These are phyloP conservation scores for Hemicordylus capensis DNA, from an alignment of 2,113 vertebrate genomes.

Conservation along the genomic window DNA sequence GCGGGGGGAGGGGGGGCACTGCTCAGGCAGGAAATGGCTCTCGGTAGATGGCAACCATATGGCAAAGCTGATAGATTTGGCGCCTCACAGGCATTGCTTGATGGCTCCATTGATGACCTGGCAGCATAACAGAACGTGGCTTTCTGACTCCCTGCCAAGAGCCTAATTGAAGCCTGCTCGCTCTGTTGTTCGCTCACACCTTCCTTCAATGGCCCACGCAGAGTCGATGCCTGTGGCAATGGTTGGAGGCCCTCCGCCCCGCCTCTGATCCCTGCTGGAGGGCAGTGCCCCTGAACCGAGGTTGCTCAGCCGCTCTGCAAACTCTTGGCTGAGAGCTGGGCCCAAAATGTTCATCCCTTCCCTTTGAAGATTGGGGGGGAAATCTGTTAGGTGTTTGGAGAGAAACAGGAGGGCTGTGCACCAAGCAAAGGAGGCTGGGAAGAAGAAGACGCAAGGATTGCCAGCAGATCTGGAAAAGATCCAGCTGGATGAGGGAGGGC, in stretches of 20 bases:
- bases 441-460: conserved; percentile 53
- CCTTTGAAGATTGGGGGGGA: conserved; percentile 56
- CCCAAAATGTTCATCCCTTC: not conserved
- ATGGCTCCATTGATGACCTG: conserved; percentile 72
- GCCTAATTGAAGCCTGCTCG: conserved; percentile 46
- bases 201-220: conserved; percentile 42
- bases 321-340: not conserved
- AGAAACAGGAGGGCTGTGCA: conserved; percentile 54
- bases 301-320: not conserved
- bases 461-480: conserved; percentile 63
- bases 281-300: not conserved
- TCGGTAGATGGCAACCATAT: conserved; percentile 68
- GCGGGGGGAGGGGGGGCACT: conserved; percentile 52
- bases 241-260: not conserved
- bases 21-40: conserved; percentile 70
- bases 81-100: conserved; percentile 66
- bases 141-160: conserved; percentile 63
- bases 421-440: conserved; percentile 25
- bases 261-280: not conserved
- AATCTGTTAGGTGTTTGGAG: conserved; percentile 65
- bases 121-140: conserved; percentile 62
- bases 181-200: conserved; percentile 46
- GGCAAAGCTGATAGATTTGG: conserved; percentile 72
- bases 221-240: not conserved
- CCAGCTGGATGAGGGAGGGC: not conserved